Base-by-base conservation (phyloP, 1,140 invertebrate species). In the Rhagoletis pomonella region DNA sequence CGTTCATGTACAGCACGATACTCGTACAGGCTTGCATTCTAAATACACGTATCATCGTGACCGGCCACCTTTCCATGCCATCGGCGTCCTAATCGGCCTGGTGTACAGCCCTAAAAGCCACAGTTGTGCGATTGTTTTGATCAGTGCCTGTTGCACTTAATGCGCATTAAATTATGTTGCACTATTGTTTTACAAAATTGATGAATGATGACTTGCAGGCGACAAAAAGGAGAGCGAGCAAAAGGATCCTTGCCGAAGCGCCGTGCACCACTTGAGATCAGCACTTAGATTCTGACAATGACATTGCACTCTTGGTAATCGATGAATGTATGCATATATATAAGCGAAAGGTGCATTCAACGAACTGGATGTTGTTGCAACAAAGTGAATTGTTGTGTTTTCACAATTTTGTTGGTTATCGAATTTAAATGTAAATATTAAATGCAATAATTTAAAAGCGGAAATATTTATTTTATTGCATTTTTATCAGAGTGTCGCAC, bases 381-480 rank as follows among this genome's bases (percentile, higher is more conserved):
- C 47, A 55, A 81, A 81, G 73, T 58, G 73, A 6, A 50, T 81
- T 81, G 47, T 81, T 58, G 73, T 81, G 73, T 81, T 81, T 81
- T n/a, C 67, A 73, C 17, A 14, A 17, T 65, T 86, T 85, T 85
- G 7, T 67, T 67, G n/a, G 39, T 14, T 73, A 67, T 6, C 3
- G 62, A 73, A 77, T 87, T 77, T 87, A 60, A 69, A 87, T 87
- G 39, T 60, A 77, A 73, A 69, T 87, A 81, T 47, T 81, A 81
- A 81, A 67, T 67, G 50, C 62, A 87, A 87, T 73, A 87, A 87
- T 87, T 87, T 87, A 69, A 87, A 73, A 87, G 69, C 86, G 86
- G 86, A 87, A 87, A 87, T 87, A 87, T 87, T 87, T 87, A 87
- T 87, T 87, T 87, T 87, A 87, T 87, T 87, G 86, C 86, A 87